phyloP scores from a whole-genome alignment of 2,113 vertebrate species.

The Zosterops hypoxanthus region DNA sequence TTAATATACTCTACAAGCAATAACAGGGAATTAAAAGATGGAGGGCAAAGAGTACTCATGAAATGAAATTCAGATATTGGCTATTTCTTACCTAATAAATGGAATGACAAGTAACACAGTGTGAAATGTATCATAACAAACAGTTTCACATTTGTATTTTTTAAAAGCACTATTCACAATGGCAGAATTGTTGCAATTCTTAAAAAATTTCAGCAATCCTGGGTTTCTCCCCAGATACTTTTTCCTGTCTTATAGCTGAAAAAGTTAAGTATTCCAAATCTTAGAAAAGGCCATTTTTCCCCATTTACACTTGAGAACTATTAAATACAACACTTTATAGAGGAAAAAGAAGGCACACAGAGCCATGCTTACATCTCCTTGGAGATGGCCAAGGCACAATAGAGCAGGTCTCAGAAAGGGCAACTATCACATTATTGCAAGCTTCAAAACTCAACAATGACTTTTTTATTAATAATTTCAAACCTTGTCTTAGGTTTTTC shows the following conservation, averaged over 20 bases:
- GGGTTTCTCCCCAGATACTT: background rate
- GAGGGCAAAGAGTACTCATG: background rate
- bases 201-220: background rate
- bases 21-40: constrained; percentile 1
- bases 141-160: background rate
- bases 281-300: background rate
- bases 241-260: background rate
- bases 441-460: background rate
- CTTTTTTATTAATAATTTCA: background rate
- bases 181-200: background rate
- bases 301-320: constrained; percentile 4
- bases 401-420: constrained; percentile 6
- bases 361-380: background rate
- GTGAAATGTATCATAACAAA: background rate
- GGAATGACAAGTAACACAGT: background rate
- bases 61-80: background rate
- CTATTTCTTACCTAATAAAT: background rate
- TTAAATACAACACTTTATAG: background rate
- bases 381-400: constrained; percentile 11
- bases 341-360: background rate
- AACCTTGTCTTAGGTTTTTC: background rate
- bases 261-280: background rate
- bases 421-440: background rate
- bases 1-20: background rate
- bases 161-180: background rate